phyloP scores from a whole-genome alignment of 2,113 vertebrate species.

The Callorhinus ursinus region DNA sequence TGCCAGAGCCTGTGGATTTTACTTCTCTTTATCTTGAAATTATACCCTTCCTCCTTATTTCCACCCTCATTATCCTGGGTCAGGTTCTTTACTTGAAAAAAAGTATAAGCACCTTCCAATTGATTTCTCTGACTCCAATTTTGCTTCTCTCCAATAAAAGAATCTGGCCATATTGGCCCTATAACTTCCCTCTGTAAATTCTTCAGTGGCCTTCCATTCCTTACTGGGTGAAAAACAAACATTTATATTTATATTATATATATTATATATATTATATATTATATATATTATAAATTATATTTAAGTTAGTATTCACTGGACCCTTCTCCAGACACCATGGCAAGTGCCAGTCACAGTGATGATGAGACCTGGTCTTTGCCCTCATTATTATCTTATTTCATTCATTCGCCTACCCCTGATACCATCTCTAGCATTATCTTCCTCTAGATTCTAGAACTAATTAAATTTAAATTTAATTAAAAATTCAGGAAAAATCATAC shows the following conservation, averaged over 20 bases:
- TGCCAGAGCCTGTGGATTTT: neutral
- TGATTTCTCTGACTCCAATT: neutral
- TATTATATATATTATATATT: too few relatives aligned
- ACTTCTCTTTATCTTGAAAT: neutral
- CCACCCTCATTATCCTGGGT: neutral
- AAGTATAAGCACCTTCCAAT: neutral
- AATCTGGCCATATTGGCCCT: neutral
- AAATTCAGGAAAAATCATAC: neutral
- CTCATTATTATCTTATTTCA: neutral
- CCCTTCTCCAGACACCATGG: neutral
- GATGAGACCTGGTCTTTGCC: neutral
- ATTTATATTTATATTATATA: too few relatives aligned
- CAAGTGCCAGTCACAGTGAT: neutral
- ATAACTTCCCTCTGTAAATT: conserved; percentile 16
- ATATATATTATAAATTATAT: neutral
- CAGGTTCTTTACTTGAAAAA: neutral
- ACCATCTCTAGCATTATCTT: neutral
- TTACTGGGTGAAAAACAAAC: neutral
- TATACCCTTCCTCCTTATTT: neutral
- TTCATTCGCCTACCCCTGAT: neutral
- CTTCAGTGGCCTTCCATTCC: neutral
- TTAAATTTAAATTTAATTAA: conserved; percentile 12
- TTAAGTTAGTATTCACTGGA: neutral
- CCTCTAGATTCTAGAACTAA: neutral
- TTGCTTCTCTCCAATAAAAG: neutral